Conservation (phyloP, 2,888 invertebrate genomes). For the Acholoe squamosa region DNA sequence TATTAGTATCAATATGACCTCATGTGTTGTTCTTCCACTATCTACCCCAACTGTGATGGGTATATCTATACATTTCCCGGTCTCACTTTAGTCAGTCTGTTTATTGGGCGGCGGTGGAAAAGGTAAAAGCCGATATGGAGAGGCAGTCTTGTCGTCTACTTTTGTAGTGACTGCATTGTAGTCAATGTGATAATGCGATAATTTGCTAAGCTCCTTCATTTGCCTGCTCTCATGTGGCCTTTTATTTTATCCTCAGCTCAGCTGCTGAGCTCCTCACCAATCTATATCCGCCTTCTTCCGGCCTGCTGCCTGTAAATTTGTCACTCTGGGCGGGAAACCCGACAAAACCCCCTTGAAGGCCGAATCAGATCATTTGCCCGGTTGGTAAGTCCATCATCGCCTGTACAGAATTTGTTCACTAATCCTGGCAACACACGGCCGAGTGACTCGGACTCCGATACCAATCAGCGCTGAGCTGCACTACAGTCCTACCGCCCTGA, state of each 20-base stretch:
- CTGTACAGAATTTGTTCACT: neutral
- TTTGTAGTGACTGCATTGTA: neutral
- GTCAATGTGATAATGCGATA: conserved; percentile 42
- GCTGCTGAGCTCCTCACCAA: neutral
- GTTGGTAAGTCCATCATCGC: conserved; percentile 45
- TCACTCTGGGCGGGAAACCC: conserved; percentile 28
- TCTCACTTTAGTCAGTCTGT: neutral
- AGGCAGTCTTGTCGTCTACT: neutral
- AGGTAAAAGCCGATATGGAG: conserved; percentile 27
- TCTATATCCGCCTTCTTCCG: neutral
- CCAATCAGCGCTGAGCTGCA: neutral
- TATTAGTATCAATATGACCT: too few species aligned
- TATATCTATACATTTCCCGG: too few species aligned
- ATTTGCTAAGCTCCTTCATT: conserved; percentile 33
- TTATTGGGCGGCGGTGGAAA: neutral
- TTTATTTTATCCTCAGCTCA: conserved; percentile 17
- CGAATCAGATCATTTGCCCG: conserved; percentile 44
- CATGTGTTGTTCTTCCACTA: too few species aligned
- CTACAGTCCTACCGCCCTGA: neutral
- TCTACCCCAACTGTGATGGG: too few species aligned
- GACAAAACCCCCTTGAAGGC: conserved; percentile 32
- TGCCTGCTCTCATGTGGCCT: conserved; percentile 15
- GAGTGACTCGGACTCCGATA: conserved; percentile 26
- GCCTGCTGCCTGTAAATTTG: neutral
- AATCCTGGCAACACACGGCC: conserved; percentile 1